Base-by-base conservation (phyloP, 2,888 invertebrate species). In the Thalpophila matura region DNA sequence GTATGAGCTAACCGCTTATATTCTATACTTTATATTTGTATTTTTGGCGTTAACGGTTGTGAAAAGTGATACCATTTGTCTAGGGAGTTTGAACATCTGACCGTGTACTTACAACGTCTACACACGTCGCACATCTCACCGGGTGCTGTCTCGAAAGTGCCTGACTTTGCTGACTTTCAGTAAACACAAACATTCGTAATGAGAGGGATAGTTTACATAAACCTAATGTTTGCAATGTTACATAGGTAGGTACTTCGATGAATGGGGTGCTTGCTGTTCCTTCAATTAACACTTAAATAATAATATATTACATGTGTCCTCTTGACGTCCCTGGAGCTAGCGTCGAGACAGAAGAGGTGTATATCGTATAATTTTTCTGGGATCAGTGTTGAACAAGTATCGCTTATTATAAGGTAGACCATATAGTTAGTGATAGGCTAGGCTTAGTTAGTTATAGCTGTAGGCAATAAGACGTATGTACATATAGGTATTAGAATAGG, bases 191-290 rank as follows among this genome's bases (percentile, higher is more conserved):
- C 56, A 70, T 38, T 24, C 26, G 18, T 54, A 58, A 63, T 54
- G 35, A 64, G 46, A 60, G 42, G 47, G 29, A 63, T 53, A 58
- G 46, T 42, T 42, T 16, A 73, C 61, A 58, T 68, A 58, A 58
- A 56, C 71, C 58, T 61, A 74, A 76, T 67, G 61, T 60, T 58
- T 68, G n/a, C n/a, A n/a, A n/a, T n/a, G n/a, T 63, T 68, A 63
- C 61, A 45, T 64, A n/a, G n/a, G n/a, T n/a, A n/a, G n/a, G n/a
- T n/a, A 70, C 68, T 72, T 83, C 80, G 79, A 82, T 83, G 79
- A 86, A 81, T 80, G 81, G 84, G 85, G 83, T 83, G 76, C 79
- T 83, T 82, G 76, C 78, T 83, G 81, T 68, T 85, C 70, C 73
- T 83, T 81, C 78, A 75, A 80, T 69, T 82, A 81, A 82, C 83